A percentile compares a stretch with the other conserved stretches of the same genome.
Conservation (phyloP, 2,888 invertebrate genomes). For the Amblyjoppa fuscipennis region DNA sequence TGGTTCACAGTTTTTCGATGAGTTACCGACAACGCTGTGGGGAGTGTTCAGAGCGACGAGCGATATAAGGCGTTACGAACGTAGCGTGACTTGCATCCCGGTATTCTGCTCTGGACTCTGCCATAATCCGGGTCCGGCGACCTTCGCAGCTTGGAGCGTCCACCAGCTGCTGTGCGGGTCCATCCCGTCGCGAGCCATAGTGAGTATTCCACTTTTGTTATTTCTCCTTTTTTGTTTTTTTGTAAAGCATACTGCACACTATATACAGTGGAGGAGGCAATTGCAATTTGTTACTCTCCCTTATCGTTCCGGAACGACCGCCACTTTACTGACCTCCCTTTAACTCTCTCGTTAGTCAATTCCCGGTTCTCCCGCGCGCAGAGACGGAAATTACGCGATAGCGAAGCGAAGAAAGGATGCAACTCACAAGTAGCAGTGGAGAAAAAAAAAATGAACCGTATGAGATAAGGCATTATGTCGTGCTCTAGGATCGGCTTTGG, state of each 20-base stretch:
- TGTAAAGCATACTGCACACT: slow-evolving; percentile 7
- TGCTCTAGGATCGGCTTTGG: slow-evolving; percentile 1
- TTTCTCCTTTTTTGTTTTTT: slow-evolving; percentile 32
- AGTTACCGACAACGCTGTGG: slow-evolving; percentile 22
- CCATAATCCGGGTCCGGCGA: slow-evolving; percentile 63
- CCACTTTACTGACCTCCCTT: slow-evolving; percentile 59
- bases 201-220: slow-evolving; percentile 44
- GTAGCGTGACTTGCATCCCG: slow-evolving; percentile 65
- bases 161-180: slow-evolving; percentile 70
- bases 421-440: slow-evolving; percentile 45
- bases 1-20: slow-evolving; percentile 32
- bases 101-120: slow-evolving; percentile 26
- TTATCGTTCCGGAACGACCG: slow-evolving; percentile 64
- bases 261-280: slow-evolving; percentile 44
- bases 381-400: slow-evolving; percentile 51
- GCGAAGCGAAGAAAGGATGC: slow-evolving; percentile 34
- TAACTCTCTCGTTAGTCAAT: slow-evolving; percentile 62
- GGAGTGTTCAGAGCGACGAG: slow-evolving; percentile 2
- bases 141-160: slow-evolving; percentile 65
- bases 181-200: slow-evolving; percentile 58
- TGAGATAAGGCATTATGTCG: slow-evolving; percentile 34
- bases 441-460: slow-evolving; percentile 46
- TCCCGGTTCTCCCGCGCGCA: slow-evolving; percentile 51
- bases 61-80: slow-evolving; percentile 53
- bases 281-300: slow-evolving; percentile 68